phyloP scores from a whole-genome alignment of 1,140 invertebrate species.

The Microplitis mediator region DNA sequence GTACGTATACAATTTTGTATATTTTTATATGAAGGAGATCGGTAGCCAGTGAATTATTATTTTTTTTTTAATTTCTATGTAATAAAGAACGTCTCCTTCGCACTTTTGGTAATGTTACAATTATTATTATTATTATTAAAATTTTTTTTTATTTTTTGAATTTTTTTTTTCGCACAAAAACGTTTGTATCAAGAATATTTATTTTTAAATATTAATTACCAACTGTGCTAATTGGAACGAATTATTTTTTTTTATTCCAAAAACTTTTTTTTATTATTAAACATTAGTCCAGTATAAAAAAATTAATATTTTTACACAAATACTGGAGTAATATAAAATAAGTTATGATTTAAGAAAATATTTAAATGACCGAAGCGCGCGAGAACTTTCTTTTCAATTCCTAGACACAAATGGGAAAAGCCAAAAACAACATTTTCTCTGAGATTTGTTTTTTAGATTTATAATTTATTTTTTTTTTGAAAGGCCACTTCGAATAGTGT shows the following conservation, averaged over 20 bases:
- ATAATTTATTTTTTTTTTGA: conserved; percentile 43
- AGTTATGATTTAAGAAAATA: not conserved
- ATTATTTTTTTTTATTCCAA: conserved; percentile 29
- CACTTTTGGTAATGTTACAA: conserved; percentile 6
- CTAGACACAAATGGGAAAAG: conserved; percentile 27
- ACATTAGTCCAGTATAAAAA: not conserved
- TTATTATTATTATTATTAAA: conserved; percentile 6
- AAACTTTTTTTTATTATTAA: not conserved
- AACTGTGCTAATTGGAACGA: conserved; percentile 27
- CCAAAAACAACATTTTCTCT: conserved; percentile 22
- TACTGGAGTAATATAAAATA: not conserved
- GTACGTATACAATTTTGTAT: conserved; percentile 18
- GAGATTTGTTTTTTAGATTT: conserved; percentile 46
- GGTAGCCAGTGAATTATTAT: conserved; percentile 37
- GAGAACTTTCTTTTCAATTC: conserved; percentile 33
- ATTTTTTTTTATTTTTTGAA: conserved; percentile 28
- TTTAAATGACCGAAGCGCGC: conserved; percentile 14
- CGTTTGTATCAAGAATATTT: conserved; percentile 62
- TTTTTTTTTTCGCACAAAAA: conserved; percentile 57
- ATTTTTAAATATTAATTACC: conserved; percentile 36
- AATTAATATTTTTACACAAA: not conserved
- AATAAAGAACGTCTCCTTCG: conserved; percentile 7
- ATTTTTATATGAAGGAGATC: conserved; percentile 24
- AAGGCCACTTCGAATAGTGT: conserved; percentile 38
- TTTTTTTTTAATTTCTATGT: conserved; percentile 35